Conservation (phyloP, 1,140 invertebrate species). For the Drosophila subpulchrella region DNA sequence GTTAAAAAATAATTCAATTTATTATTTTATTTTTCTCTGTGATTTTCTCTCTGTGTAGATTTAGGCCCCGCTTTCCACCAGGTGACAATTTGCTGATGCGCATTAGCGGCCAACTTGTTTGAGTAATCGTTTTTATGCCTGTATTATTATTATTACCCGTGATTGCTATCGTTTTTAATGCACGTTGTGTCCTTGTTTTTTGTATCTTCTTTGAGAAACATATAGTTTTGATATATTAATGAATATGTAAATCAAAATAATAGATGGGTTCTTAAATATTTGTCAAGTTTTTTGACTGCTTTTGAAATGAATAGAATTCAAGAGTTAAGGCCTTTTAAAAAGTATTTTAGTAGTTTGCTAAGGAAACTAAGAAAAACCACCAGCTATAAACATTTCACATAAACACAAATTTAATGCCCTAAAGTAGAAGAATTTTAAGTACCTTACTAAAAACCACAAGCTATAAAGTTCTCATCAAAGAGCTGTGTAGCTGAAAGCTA, state of each 20-base stretch:
- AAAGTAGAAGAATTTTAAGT: not conserved
- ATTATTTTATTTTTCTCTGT: no score
- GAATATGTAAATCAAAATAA: conserved; percentile 7
- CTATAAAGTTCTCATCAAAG: not conserved
- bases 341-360: no score
- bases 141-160: conserved; percentile 16
- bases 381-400: not conserved
- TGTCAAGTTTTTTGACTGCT: not conserved
- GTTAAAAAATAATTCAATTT: no score
- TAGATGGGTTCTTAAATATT: not conserved
- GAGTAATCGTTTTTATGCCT: conserved; percentile 23
- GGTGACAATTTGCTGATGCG: conserved; percentile 19
- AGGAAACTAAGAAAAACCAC: not conserved
- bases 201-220: not conserved
- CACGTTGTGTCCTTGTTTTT: conserved; percentile 7
- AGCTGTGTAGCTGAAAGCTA: not conserved
- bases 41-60: not conserved
- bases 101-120: conserved; percentile 19
- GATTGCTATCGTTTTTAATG: conserved; percentile 15
- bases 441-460: not conserved
- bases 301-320: no score
- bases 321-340: no score
- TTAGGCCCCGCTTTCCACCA: conserved; percentile 5
- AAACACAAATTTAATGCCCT: not conserved
- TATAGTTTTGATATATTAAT: no score